A percentile compares a stretch with the other conserved stretches of the same genome.
phyloP scores from a whole-genome alignment of 2,888 invertebrate species.

The Mythimna impura region DNA sequence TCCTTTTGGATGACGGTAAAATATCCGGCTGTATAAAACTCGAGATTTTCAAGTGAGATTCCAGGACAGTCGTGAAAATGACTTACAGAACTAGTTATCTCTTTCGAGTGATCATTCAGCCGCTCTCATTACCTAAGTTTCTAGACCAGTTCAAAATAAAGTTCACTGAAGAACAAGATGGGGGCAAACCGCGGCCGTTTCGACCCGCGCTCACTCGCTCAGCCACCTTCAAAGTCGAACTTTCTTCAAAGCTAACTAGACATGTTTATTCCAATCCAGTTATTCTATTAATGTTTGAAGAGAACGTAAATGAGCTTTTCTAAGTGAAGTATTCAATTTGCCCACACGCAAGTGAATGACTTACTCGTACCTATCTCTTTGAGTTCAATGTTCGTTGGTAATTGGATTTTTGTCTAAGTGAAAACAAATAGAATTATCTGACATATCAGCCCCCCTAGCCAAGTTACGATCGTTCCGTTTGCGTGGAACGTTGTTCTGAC shows the following conservation, averaged over 20 bases:
- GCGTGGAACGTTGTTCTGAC: no score
- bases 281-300: conserved; percentile 62
- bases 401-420: conserved; percentile 55
- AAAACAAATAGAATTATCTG: conserved; percentile 49
- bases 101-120: conserved; percentile 31
- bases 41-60: conserved; percentile 12
- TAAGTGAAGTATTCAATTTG: conserved; percentile 57
- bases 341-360: conserved; percentile 44
- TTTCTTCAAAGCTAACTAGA: conserved; percentile 50
- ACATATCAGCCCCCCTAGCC: not conserved
- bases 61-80: conserved; percentile 9
- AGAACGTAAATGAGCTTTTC: conserved; percentile 58
- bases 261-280: conserved; percentile 64
- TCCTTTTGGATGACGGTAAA: no score
- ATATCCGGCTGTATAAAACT: not conserved
- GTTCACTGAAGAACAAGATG: conserved; percentile 29
- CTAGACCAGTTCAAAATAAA: conserved; percentile 29
- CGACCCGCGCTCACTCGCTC: not conserved
- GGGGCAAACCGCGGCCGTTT: conserved; percentile 24
- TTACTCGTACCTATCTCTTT: conserved; percentile 38
- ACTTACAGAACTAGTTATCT: conserved; percentile 30
- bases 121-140: conserved; percentile 34
- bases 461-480: no score
- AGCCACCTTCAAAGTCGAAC: conserved; percentile 46
- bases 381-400: conserved; percentile 48